phyloP scores from a whole-genome alignment of 2,888 invertebrate species.

The Trichogramma evanescens region DNA sequence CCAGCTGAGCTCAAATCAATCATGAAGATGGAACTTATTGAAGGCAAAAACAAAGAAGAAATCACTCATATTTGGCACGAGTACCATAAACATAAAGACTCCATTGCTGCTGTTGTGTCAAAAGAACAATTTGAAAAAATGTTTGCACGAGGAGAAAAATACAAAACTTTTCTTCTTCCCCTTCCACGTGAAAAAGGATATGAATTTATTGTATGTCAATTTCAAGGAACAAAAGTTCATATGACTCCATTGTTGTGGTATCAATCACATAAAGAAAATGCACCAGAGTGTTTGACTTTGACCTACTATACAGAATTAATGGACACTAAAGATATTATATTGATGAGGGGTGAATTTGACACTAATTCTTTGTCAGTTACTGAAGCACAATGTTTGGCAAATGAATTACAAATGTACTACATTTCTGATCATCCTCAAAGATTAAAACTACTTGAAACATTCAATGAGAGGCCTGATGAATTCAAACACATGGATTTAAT shows the following conservation, averaged over 20 bases:
- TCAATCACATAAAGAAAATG: constrained; percentile 82
- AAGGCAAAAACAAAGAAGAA: constrained; percentile 64
- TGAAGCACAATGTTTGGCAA: constrained; percentile 80
- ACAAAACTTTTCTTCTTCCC: constrained; percentile 71
- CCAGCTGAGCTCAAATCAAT: constrained; percentile 55
- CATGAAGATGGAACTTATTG: constrained; percentile 70
- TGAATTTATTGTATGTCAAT: constrained; percentile 78
- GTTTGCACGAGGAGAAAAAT: constrained; percentile 53
- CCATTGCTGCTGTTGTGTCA: constrained; percentile 68
- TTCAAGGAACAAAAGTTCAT: constrained; percentile 64
- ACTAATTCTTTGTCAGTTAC: constrained; percentile 65
- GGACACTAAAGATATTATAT: constrained; percentile 63
- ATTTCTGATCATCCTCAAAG: constrained; percentile 59
- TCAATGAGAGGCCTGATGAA: constrained; percentile 63
- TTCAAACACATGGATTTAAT: constrained; percentile 72
- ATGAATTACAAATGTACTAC: constrained; percentile 81
- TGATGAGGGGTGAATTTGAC: constrained; percentile 84
- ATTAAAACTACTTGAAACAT: constrained; percentile 58
- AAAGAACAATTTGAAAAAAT: constrained; percentile 55
- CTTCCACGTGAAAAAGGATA: constrained; percentile 76
- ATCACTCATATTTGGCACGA: constrained; percentile 71
- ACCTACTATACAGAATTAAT: constrained; percentile 71
- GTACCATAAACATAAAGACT: constrained; percentile 72
- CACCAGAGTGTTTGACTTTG: constrained; percentile 78
- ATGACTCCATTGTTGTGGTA: constrained; percentile 80